Evolutionary conservation across 2,797 vertebrate genomes (phyloP).

Genomic region (Ctenopoma kingsleyae): DNA sequence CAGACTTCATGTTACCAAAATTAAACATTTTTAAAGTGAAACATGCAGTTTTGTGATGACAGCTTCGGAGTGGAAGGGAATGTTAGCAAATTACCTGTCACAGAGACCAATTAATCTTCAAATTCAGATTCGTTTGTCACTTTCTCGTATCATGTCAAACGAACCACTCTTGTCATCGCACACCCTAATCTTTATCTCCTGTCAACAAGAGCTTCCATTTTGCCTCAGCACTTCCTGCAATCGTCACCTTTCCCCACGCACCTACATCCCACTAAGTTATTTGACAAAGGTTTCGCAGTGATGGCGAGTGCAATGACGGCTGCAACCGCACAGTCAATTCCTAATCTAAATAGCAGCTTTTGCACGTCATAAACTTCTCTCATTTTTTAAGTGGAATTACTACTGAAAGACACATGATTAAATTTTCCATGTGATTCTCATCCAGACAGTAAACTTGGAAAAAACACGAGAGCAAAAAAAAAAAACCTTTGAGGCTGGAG

Average conservation of each 20-base stretch:
- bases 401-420: not conserved
- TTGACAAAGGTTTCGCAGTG: not conserved
- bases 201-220: not conserved
- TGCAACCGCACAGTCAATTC: not conserved
- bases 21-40: not conserved
- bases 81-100: conserved; percentile 8
- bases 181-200: too few species aligned
- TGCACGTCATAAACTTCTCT: not conserved
- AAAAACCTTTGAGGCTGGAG: conserved; percentile 1
- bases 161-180: not conserved
- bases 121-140: not conserved
- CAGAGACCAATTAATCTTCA: conserved; percentile 14
- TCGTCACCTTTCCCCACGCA: not conserved
- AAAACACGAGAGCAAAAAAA: too few species aligned
- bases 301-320: not conserved
- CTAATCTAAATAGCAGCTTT: not conserved
- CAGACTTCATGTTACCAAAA: not conserved
- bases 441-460: not conserved
- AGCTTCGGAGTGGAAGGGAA: not conserved
- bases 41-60: not conserved
- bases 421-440: not conserved
- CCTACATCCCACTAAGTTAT: too few species aligned
- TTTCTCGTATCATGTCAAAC: too few species aligned
- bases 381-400: not conserved
- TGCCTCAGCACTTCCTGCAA: too few species aligned